These are phyloP conservation scores for Apocheima hispidaria DNA, from an alignment of 2,888 invertebrate species.

Conservation along the genomic window DNA sequence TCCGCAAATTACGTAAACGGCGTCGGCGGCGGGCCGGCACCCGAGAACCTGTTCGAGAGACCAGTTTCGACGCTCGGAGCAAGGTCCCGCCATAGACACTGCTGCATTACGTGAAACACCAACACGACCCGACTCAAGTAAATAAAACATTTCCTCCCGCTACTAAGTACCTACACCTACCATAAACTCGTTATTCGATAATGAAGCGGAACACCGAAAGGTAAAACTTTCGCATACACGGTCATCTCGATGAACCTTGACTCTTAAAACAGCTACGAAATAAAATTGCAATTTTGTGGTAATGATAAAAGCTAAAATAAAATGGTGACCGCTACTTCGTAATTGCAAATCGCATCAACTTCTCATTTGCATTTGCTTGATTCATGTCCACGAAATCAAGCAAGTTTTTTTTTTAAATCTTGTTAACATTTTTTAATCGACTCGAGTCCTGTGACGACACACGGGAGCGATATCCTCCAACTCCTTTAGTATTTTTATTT, in stretches of 20 bases:
- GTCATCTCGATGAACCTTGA: constrained; percentile 36
- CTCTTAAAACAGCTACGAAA: constrained; percentile 34
- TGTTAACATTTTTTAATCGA: constrained; percentile 27
- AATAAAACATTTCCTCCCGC: constrained; percentile 26
- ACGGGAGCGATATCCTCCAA: constrained; percentile 60
- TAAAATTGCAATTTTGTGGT: constrained; percentile 28
- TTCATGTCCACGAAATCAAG: constrained; percentile 12
- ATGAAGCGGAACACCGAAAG: constrained; percentile 18
- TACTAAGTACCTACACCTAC: background rate
- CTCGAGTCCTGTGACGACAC: constrained; percentile 35
- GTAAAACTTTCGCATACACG: constrained; percentile 18
- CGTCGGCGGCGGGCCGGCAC: constrained; percentile 52
- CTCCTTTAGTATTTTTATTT: constrained; percentile 61
- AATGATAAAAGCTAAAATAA: constrained; percentile 26
- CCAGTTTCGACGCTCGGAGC: constrained; percentile 70
- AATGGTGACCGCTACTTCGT: constrained; percentile 25
- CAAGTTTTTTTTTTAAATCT: constrained; percentile 6
- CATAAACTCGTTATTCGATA: constrained; percentile 14
- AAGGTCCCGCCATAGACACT: constrained; percentile 76
- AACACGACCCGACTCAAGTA: constrained; percentile 24
- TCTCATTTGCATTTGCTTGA: constrained; percentile 29
- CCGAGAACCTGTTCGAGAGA: constrained; percentile 67
- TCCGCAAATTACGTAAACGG: constrained; percentile 69
- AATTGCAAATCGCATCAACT: constrained; percentile 30
- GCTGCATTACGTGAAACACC: constrained; percentile 40